phyloP scores from a whole-genome alignment of 2,888 invertebrate genomes.

The Epicampocera succincta region DNA sequence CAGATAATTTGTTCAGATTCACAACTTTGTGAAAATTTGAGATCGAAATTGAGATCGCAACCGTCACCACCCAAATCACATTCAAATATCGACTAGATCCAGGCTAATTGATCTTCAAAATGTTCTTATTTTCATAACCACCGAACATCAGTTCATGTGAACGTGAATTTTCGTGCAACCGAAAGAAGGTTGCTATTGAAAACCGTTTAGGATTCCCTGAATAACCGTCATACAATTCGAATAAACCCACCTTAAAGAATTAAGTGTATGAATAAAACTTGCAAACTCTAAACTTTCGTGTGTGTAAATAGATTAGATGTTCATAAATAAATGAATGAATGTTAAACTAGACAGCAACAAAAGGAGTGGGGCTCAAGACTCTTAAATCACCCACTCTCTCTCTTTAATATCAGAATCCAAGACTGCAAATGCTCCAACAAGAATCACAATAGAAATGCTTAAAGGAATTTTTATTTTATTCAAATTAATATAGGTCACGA shows the following conservation, averaged over 20 bases:
- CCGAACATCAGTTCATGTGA: too few relatives aligned
- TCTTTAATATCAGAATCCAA: slow-evolving; percentile 27
- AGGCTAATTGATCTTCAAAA: too few relatives aligned
- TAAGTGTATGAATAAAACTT: slow-evolving; percentile 26
- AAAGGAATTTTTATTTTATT: slow-evolving; percentile 57
- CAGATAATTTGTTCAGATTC: too few relatives aligned
- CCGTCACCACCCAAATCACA: too few relatives aligned
- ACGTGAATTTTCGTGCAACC: neutral
- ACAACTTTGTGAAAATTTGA: too few relatives aligned
- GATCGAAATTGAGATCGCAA: too few relatives aligned
- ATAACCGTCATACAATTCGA: slow-evolving; percentile 25
- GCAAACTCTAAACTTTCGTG: slow-evolving; percentile 22
- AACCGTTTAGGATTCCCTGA: slow-evolving; percentile 49
- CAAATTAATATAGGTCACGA: slow-evolving; percentile 66
- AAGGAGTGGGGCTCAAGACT: slow-evolving; percentile 55
- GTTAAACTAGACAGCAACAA: slow-evolving; percentile 23
- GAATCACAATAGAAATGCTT: slow-evolving; percentile 17
- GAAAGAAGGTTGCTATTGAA: neutral
- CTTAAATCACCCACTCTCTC: slow-evolving; percentile 68
- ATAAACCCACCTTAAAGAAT: slow-evolving; percentile 58
- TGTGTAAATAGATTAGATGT: slow-evolving; percentile 20
- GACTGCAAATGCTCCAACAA: slow-evolving; percentile 30
- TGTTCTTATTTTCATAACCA: too few relatives aligned
- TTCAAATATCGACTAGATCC: too few relatives aligned
- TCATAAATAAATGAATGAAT: slow-evolving; percentile 33